Base-by-base conservation (phyloP, 2,888 invertebrate species). In the Andrena dorsata region DNA sequence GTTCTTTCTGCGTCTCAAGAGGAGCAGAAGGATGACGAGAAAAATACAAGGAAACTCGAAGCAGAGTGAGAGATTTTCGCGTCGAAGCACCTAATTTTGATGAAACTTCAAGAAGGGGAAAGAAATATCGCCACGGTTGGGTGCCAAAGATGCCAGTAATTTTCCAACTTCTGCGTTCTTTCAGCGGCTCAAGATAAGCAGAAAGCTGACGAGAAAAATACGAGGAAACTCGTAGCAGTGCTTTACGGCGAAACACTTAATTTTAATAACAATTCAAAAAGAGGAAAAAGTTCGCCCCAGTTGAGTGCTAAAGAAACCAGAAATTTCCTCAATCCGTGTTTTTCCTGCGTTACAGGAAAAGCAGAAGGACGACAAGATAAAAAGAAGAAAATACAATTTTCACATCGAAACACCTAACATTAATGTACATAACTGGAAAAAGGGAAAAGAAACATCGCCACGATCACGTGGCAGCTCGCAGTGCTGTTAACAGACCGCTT, bases 401-500 rank as follows among this genome's bases (percentile, higher is more conserved):
- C 4, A 4, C 41, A 13, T 41, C 41, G 13, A 41, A 41, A 4
- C 41, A 41, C 41, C 41, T 41, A 41, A 41, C 0, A 5, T 41
- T 41, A 0, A 41, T 41, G 4, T 13, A 41, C 13, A 1, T 41
- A 41, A 41, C 41, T 41, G 41, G 16, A 16, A 41, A 41, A 41
- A 16, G 1, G 41, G 41, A 5, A 16, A 41, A 53, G 41, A 41
- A 41, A 41, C 16, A 16, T 41, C 16, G 41, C 41, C 41, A 68
- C 23, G 28, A 60, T 28, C 20, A 56, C 23, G 23, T 10, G 56
- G 20, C 5, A 7, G 51, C 53, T 58, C 58, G 58, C 58, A 41
- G 56, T 1, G 13, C 10, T 10, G 56, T 76, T 51, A 51, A 65
- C 61, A n/a, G 58, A n/a, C 51, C 41, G 41, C 41, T 41, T 41